phyloP scores from a whole-genome alignment of 2,113 vertebrate species.

The Cephalopholis sonnerati region DNA sequence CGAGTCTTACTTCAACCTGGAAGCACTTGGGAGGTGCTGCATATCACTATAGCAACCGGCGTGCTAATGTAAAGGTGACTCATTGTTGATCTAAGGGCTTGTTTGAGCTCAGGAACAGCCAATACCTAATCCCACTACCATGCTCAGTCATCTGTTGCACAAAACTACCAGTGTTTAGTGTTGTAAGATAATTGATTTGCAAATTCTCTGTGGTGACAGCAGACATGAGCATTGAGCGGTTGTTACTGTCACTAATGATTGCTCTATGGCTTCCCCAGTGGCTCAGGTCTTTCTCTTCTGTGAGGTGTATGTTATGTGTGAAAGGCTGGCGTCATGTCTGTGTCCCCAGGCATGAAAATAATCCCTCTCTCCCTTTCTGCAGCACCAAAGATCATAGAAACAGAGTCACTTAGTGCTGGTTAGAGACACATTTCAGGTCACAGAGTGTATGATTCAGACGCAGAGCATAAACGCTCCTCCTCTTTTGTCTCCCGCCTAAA shows the following conservation, averaged over 20 bases:
- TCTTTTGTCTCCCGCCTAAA: conserved; percentile 10
- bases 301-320: conserved; percentile 25
- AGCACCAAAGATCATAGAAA: conserved; percentile 12
- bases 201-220: not conserved
- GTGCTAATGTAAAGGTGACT: conserved; percentile 45
- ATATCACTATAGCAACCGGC: conserved; percentile 46
- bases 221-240: not conserved
- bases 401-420: conserved; percentile 1
- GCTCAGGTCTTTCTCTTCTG: conserved; percentile 16
- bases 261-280: conserved; percentile 9
- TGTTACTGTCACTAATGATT: conserved; percentile 6
- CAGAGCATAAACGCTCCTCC: not conserved
- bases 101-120: conserved; percentile 23
- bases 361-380: conserved; percentile 23
- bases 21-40: conserved; percentile 38
- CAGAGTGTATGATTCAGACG: conserved; percentile 9
- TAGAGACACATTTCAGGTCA: conserved; percentile 6
- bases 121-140: conserved; percentile 12
- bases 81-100: conserved; percentile 64
- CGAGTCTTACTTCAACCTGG: conserved; percentile 26
- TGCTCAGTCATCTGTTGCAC: not conserved
- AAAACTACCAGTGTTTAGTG: not conserved
- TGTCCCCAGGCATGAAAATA: conserved; percentile 34
- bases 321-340: conserved; percentile 24
- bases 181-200: conserved; percentile 21